Evolutionary conservation across 1,140 invertebrate species (phyloP), one percentile per base, ranked within the genome.

Genomic region (Anthonomus grandis): DNA sequence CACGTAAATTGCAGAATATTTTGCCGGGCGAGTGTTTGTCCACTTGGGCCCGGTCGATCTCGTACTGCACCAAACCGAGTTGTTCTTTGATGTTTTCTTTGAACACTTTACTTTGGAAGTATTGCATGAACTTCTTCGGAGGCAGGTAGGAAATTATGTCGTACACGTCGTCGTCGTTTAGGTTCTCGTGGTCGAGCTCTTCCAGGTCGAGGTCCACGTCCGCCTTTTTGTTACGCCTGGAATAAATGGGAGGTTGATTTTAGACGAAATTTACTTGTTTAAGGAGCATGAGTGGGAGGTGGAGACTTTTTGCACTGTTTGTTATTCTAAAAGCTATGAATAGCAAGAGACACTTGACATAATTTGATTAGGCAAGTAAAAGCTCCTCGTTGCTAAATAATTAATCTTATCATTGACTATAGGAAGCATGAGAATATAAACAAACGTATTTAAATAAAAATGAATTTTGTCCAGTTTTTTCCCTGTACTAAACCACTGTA

Each of bases 41-140:
- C n/a, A 54, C 45, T 13, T 27, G 21, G 1, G 48, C 56, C 21
- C 52, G 10, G 4, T 44, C 38, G n/a, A 67, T 65, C 31, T 60
- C 52, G n/a, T 57, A 25, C 12, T 45, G 41, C 10, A 56, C 38
- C 13, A 69, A 59, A 13, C 62, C 61, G 8, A 67, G 27, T 9
- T 59, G 31, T 56, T 54, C 23, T 1, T 47, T 64, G 18, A 64
- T 39, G 6, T 27, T 41, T 23, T 62, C 59, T 17, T 62, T 60
- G 45, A 69, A 65, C 22, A 64, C 47, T 0, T 50, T 52, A 34
- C 57, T 63, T 34, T 57, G 60, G 37, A 67, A 65, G 46, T 65
- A 56, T 25, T 53, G 57, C 64, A 65, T 67, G 38, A 69, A 69
- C 10, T 47, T 59, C 27, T 34, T 60, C 2, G 67, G 64, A 18